Base-by-base conservation (phyloP, 2,888 invertebrate genomes). In the Orthosia gothica region DNA sequence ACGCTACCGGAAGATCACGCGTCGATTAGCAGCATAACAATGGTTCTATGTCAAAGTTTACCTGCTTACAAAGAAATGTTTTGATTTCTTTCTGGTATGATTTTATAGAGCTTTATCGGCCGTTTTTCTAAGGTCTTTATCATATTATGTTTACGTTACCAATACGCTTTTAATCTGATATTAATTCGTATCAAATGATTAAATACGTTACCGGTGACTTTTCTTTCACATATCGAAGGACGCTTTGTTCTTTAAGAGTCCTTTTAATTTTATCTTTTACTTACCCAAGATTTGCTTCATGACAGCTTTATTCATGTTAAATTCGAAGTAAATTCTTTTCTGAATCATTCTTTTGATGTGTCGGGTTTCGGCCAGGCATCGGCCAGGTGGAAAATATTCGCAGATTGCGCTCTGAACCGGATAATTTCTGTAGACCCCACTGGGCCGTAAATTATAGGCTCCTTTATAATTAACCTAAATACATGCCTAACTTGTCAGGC, bases 341-440 rank as follows among this genome's bases (percentile, higher is more conserved):
- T n/a, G 47, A 70, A 70, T 70, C 54, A 64, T 73, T 76, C 81
- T 88, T 91, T 91, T 92, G 89, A 92, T 89, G 85, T 84, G 73
- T 73, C 18, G 72, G 82, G 81, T 74, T 70, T 74, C 32, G 80
- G 75, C 81, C 79, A 80, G 78, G 69, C 71, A 66, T 85, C 86
- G 74, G 71, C 81, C 87, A 88, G 82, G 81, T 85, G 89, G 88
- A 92, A 91, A 86, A 89, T 88, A 89, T 90, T 89, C 75, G 83
- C 79, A 84, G 82, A 87, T 87, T 89, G 89, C 85, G 87, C 89
- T 76, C 68, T 85, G 86, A 84, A 86, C 84, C 74, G 82, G 75
- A 88, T 87, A 77, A 85, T 84, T 86, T 75, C 65, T 81, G 77
- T 76, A 81, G 81, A 86, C 86, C 76, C 75, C 85, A 75, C 76